Evolutionary conservation across 2,888 invertebrate species (phyloP).

Genomic region (Athrips mouffetella): DNA sequence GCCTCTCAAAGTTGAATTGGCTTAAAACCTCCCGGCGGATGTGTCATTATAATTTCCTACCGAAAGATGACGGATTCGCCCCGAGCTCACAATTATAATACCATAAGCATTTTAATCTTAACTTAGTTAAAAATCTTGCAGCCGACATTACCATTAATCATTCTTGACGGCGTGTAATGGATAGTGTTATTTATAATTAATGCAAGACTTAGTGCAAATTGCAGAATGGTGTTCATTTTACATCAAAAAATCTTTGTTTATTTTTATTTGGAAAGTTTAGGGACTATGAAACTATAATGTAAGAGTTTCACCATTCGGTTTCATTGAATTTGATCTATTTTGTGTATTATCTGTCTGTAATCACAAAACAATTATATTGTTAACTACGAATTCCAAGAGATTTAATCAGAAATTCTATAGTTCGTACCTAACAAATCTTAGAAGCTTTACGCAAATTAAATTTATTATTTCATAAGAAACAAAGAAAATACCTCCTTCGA

Average conservation of each 20-base stretch:
- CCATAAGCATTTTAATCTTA: constrained; percentile 78
- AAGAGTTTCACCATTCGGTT: too few relatives aligned
- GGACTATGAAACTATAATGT: too few relatives aligned
- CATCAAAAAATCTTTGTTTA: too few relatives aligned
- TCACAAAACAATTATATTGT: too few relatives aligned
- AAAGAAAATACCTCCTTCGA: constrained; percentile 69
- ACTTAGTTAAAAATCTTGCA: constrained; percentile 78
- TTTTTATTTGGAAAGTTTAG: too few relatives aligned
- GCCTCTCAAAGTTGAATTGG: constrained; percentile 67
- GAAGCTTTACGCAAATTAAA: constrained; percentile 49
- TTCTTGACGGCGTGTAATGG: constrained; percentile 72
- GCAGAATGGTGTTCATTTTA: background rate
- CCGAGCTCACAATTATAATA: constrained; percentile 63
- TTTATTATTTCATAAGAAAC: constrained; percentile 59
- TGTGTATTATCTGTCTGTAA: too few relatives aligned
- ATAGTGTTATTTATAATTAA: constrained; percentile 51
- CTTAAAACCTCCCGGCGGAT: constrained; percentile 72
- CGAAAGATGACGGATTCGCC: constrained; percentile 75
- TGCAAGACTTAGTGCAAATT: background rate
- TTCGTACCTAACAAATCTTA: constrained; percentile 30
- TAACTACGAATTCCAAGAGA: too few relatives aligned
- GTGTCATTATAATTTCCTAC: constrained; percentile 75
- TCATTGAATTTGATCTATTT: too few relatives aligned
- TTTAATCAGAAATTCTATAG: background rate
- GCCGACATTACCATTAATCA: constrained; percentile 75